Percentiles rank a stretch among this genome's conserved stretches.
Evolutionary conservation across 2,113 vertebrate species (phyloP).

Genomic region (Cyprinus carpio): DNA sequence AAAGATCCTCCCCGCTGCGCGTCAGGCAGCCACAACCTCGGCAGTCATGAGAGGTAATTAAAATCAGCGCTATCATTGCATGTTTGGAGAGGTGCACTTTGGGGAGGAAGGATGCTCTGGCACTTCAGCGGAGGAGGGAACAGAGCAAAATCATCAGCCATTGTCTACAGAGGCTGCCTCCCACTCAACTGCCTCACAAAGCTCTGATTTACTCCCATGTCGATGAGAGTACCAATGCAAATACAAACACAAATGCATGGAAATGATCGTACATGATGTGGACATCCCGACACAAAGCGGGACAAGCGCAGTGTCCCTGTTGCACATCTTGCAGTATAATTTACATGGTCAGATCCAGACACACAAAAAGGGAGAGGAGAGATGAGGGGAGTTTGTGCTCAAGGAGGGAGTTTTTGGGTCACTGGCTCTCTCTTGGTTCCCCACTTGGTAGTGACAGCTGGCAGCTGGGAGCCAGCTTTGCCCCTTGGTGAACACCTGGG

Average conservation of each 20-base stretch:
- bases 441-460: conserved; percentile 35
- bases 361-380: neutral
- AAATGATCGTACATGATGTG: neutral
- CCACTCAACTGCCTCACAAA: conserved; percentile 36
- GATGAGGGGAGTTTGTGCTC: neutral
- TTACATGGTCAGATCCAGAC: neutral
- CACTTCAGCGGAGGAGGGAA: conserved; percentile 46
- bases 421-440: conserved; percentile 28
- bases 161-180: conserved; percentile 45
- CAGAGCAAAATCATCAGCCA: conserved; percentile 49
- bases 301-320: too few species aligned
- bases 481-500: conserved; percentile 46
- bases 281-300: neutral
- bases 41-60: conserved; percentile 54
- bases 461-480: conserved; percentile 27
- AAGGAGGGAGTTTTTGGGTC: conserved; percentile 34
- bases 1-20: conserved; percentile 43
- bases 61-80: conserved; percentile 56
- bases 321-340: neutral
- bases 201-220: conserved; percentile 16
- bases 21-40: conserved; percentile 37
- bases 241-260: conserved; percentile 26
- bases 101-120: conserved; percentile 52
- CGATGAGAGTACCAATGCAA: conserved; percentile 8
- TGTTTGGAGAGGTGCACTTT: conserved; percentile 53